Base-by-base conservation (phyloP, 1,140 invertebrate species). In the Dryas iulia region DNA sequence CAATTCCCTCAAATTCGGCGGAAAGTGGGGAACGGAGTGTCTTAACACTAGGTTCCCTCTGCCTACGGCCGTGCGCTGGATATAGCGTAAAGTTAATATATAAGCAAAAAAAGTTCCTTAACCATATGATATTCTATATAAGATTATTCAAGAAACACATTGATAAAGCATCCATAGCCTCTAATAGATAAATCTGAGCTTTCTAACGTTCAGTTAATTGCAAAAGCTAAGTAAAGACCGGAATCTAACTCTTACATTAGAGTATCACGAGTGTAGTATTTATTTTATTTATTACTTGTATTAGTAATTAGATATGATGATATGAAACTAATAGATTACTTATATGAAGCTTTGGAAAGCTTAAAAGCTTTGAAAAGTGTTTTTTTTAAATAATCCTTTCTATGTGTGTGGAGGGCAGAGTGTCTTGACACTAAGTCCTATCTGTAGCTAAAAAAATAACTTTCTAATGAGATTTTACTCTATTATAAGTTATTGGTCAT, bases 121-220 rank as follows among this genome's bases (percentile, higher is more conserved):
- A n/a, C n/a, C n/a, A n/a, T n/a, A n/a, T n/a, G 1, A 39, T 39
- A 39, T 39, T 39, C 6, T 39, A 39, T 39, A 14, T 6, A 39
- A 39, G 33, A 47, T 47, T 18, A 18, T 47, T 47, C 14, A 47
- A 47, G 35, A 1, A 21, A 18, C 14, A 47, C 6, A 18, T 47
- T 47, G 14, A 47, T 47, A 21, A 14, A 47, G n/a, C 14, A 47
- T 21, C 18, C 18, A 21, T 18, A 47, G 39, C 21, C 6, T 47
- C 23, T 35, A 52, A 39, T n/a, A 61, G 67, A 63, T 63, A 63
- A 28, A 18, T 47, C 21, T 14, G n/a, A 26, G 33, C 67, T 69
- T 69, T 69, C 67, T 63, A 69, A 59, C 39, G 7, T 68, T 25
- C 6, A 57, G 59, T 33, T 68, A 62, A 68, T 61, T 68, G 66